Evolutionary conservation across 1,140 invertebrate species (phyloP).

Genomic region (Probaryconus sp.): DNA sequence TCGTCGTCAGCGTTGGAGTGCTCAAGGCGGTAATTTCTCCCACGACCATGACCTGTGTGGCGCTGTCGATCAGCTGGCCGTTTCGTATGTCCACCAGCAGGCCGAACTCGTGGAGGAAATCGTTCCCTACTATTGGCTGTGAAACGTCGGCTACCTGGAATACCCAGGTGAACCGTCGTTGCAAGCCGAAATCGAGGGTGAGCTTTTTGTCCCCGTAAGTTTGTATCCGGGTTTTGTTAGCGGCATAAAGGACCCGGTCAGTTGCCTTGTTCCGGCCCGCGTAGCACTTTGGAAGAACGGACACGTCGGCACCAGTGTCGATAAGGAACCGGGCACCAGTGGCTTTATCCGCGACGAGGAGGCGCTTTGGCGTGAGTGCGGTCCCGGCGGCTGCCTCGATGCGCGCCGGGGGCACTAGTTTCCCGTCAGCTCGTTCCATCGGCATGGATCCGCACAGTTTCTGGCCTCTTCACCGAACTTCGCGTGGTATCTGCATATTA

Average conservation of each 20-base stretch:
- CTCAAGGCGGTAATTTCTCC: background rate
- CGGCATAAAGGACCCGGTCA: background rate
- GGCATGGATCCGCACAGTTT: too few species aligned
- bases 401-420: too few species aligned
- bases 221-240: constrained; percentile 1
- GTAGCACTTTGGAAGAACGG: too few species aligned
- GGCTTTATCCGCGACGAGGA: too few species aligned
- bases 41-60: background rate
- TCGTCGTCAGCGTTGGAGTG: background rate
- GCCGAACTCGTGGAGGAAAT: constrained; percentile 11
- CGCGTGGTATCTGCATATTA: too few species aligned
- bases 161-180: constrained; percentile 6
- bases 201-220: constrained; percentile 17
- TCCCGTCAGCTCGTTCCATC: too few species aligned
- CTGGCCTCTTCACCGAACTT: too few species aligned
- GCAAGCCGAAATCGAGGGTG: constrained; percentile 5
- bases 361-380: too few species aligned
- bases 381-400: too few species aligned
- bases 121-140: constrained; percentile 12
- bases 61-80: background rate
- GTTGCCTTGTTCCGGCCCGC: background rate
- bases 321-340: too few species aligned
- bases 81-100: constrained; percentile 17
- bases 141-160: constrained; percentile 24
- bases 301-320: too few species aligned